These are phyloP conservation scores for Archips xylosteana DNA, from an alignment of 2,888 invertebrate genomes.

Conservation along the genomic window DNA sequence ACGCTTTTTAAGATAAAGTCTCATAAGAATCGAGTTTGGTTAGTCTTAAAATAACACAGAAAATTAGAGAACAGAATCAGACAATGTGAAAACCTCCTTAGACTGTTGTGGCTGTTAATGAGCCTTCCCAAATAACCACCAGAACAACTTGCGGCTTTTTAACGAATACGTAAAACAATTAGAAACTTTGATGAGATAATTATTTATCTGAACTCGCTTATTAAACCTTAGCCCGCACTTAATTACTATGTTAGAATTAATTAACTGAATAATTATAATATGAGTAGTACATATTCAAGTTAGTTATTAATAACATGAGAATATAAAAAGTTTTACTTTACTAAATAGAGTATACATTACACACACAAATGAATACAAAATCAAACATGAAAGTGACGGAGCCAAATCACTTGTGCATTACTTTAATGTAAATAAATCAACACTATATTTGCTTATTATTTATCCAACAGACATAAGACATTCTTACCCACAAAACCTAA, in stretches of 20 bases:
- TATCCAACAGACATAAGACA: background rate
- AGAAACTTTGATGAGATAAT: slow-evolving; percentile 44
- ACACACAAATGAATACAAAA: too few species aligned
- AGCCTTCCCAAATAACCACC: slow-evolving; percentile 54
- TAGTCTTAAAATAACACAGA: background rate
- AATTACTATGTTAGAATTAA: background rate
- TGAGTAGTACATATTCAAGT: background rate
- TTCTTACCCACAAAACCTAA: background rate
- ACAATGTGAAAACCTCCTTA: slow-evolving; percentile 49
- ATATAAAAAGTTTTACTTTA: background rate
- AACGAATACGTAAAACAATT: slow-evolving; percentile 52
- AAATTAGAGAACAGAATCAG: too few species aligned
- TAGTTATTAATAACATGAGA: background rate
- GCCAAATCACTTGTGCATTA: too few species aligned
- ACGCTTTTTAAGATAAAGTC: too few species aligned
- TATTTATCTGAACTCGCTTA: slow-evolving; percentile 20
- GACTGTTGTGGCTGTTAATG: slow-evolving; percentile 50
- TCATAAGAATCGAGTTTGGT: background rate
- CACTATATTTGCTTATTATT: background rate
- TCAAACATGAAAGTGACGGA: too few species aligned
- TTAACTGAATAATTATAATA: background rate
- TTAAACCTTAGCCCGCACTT: slow-evolving; percentile 3
- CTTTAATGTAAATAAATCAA: background rate
- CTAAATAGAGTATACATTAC: background rate
- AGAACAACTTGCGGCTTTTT: slow-evolving; percentile 56